Conservation (phyloP, 2,113 vertebrate genomes). For the Ammodramus savannarum region DNA sequence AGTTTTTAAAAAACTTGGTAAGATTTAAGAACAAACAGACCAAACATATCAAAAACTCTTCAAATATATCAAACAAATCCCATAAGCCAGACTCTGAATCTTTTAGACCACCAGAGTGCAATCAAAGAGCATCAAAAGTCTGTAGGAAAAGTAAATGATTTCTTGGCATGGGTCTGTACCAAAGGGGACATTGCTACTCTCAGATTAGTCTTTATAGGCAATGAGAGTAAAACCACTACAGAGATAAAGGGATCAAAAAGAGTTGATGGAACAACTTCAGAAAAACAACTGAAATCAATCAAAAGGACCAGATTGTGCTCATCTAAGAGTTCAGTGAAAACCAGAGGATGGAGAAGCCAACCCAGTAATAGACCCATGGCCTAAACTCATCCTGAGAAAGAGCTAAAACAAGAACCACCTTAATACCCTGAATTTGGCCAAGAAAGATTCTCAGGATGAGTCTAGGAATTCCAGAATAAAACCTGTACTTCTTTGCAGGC, state of each 20-base stretch:
- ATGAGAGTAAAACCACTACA: constrained; percentile 14
- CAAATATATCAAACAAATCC: constrained; percentile 28
- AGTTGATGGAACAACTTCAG: constrained; percentile 23
- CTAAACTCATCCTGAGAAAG: neutral
- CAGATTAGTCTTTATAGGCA: constrained; percentile 24
- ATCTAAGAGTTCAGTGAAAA: neutral
- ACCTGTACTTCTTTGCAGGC: neutral
- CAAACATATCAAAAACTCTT: constrained; percentile 19
- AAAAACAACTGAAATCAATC: constrained; percentile 35
- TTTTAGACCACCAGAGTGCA: constrained; percentile 13
- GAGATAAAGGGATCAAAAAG: constrained; percentile 34
- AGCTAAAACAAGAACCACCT: neutral
- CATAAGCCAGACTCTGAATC: neutral
- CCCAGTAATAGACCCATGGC: neutral
- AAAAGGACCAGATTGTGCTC: neutral
- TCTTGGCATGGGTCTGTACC: neutral
- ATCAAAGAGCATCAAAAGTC: constrained; percentile 43
- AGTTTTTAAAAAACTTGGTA: neutral
- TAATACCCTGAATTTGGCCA: neutral
- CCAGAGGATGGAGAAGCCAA: neutral
- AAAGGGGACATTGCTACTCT: neutral
- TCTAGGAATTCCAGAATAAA: neutral
- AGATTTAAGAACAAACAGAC: constrained; percentile 25
- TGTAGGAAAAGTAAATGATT: constrained; percentile 31
- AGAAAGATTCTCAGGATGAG: neutral